Conservation (phyloP, 2,113 vertebrate species). For the Quiscalus mexicanus region DNA sequence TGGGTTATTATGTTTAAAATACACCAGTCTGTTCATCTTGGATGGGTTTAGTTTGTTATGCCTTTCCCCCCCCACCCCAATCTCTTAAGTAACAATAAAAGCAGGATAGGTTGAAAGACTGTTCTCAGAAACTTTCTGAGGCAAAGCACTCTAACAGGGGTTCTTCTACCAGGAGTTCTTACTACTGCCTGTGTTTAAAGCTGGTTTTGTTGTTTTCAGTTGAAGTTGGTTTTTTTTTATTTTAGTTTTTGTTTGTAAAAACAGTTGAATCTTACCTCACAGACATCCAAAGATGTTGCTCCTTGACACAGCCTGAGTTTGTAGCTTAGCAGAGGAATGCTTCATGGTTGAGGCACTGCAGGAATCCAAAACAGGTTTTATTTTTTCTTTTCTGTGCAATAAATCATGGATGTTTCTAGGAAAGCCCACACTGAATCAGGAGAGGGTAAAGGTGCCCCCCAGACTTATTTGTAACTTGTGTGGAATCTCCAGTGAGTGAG, state of each 20-base stretch:
- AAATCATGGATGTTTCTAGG: not conserved
- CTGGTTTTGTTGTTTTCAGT: not conserved
- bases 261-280: not conserved
- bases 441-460: not conserved
- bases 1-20: not conserved
- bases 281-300: not conserved
- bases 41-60: not conserved
- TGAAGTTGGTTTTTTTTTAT: not conserved
- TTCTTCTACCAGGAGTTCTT: not conserved
- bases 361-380: not conserved
- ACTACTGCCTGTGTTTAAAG: not conserved
- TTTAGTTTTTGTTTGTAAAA: not conserved
- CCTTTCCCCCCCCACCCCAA: rapidly evolving
- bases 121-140: not conserved
- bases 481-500: not conserved
- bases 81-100: not conserved
- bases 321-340: not conserved
- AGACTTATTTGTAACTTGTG: not conserved
- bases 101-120: not conserved
- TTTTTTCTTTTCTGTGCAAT: not conserved
- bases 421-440: not conserved
- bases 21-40: not conserved
- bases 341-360: not conserved
- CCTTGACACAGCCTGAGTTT: not conserved
- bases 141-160: not conserved